Percentiles rank a stretch among this genome's conserved stretches.
phyloP scores from a whole-genome alignment of 2,888 invertebrate species.

The Stegophylla sp. region DNA sequence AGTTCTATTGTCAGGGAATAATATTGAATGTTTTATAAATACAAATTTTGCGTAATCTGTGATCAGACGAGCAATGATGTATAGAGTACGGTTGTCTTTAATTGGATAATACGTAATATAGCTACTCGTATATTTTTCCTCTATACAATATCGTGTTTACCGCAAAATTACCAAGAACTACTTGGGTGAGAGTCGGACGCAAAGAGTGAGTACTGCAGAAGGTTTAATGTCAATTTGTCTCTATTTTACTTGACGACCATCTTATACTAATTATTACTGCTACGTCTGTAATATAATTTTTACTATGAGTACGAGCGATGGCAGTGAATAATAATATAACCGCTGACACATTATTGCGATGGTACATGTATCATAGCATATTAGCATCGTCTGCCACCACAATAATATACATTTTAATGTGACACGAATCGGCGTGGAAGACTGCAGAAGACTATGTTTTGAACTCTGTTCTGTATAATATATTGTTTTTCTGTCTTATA shows the following conservation, averaged over 20 bases:
- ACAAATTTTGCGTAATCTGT: no score
- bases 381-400: conserved; percentile 41
- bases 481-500: conserved; percentile 20
- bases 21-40: no score
- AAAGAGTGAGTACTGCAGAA: neutral
- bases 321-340: conserved; percentile 51
- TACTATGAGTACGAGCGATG: conserved; percentile 46
- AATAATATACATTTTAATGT: conserved; percentile 38
- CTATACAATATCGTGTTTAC: no score
- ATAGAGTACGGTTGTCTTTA: no score
- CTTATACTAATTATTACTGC: conserved; percentile 40
- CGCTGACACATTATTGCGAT: conserved; percentile 25
- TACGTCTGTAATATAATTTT: conserved; percentile 50
- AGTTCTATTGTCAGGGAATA: no score
- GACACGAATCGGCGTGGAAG: neutral
- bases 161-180: no score
- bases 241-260: conserved; percentile 23
- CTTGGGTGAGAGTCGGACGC: no score
- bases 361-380: conserved; percentile 29
- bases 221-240: neutral
- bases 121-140: no score
- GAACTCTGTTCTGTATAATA: neutral
- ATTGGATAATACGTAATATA: no score
- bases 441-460: neutral
- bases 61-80: no score